Conservation (phyloP, 2,797 vertebrate genomes). For the Spondyliosoma cantharus region DNA sequence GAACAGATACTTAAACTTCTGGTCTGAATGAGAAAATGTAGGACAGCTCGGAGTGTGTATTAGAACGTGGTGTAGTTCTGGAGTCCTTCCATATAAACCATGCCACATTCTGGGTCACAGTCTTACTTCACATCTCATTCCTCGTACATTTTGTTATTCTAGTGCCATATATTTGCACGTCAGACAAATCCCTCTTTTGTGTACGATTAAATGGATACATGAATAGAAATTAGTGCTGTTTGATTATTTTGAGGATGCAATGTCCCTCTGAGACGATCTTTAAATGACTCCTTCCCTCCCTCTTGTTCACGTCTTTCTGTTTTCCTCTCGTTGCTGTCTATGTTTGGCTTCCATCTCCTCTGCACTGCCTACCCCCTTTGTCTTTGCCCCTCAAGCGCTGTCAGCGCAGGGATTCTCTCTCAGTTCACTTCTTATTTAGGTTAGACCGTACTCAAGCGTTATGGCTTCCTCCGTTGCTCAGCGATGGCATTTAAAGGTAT, state of each 20-base stretch:
- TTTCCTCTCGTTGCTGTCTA: conserved; percentile 24
- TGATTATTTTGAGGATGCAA: background rate
- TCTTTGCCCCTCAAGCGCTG: conserved; percentile 47
- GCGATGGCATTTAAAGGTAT: conserved; percentile 58
- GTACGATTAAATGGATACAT: background rate
- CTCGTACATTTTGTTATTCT: background rate
- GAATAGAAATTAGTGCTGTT: background rate
- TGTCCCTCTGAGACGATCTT: background rate
- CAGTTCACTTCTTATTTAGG: conserved; percentile 79
- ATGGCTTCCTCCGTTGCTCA: conserved; percentile 51
- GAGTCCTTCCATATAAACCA: conserved; percentile 44
- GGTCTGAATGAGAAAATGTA: conserved; percentile 49
- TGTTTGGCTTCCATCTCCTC: conserved; percentile 31
- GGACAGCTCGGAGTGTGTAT: conserved; percentile 42
- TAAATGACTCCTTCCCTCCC: conserved; percentile 6
- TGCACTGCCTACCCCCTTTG: conserved; percentile 26
- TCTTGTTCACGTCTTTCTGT: conserved; percentile 10
- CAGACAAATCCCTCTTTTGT: background rate
- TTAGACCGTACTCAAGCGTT: conserved; percentile 69
- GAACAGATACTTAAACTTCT: conserved; percentile 30
- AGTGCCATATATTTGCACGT: background rate
- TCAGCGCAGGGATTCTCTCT: conserved; percentile 69
- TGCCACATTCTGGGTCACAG: conserved; percentile 51
- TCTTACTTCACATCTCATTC: conserved; percentile 18
- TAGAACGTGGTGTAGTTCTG: conserved; percentile 18